A percentile compares a stretch with the other conserved stretches of the same genome.
Evolutionary conservation across 2,888 invertebrate species (phyloP).

Genomic region (Cerceris ruficornis): DNA sequence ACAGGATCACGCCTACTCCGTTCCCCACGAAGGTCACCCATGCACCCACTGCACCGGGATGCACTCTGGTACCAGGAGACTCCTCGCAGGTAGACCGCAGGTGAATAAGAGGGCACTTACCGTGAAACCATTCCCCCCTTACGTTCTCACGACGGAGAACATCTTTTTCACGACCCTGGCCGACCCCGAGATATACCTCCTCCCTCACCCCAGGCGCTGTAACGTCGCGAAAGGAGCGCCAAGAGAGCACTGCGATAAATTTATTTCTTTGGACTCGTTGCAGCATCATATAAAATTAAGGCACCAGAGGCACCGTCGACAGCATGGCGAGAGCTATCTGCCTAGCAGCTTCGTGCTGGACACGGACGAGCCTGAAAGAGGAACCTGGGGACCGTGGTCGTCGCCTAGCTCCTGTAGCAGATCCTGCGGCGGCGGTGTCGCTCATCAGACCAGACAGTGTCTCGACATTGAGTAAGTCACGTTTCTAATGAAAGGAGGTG

Average conservation of each 20-base stretch:
- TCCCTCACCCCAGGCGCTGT: constrained; percentile 3
- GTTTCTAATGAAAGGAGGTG: background rate
- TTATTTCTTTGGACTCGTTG: constrained; percentile 69
- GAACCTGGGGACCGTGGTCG: constrained; percentile 93
- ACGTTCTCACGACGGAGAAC: constrained; percentile 55
- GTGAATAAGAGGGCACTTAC: constrained; percentile 62
- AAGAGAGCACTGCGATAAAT: constrained; percentile 37
- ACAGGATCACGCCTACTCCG: constrained; percentile 46
- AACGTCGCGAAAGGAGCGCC: constrained; percentile 9
- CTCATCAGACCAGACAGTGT: constrained; percentile 92
- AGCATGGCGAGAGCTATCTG: constrained; percentile 89
- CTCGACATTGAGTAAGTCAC: constrained; percentile 84
- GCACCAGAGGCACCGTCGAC: constrained; percentile 88
- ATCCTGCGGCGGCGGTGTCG: constrained; percentile 96
- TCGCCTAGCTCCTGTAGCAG: constrained; percentile 92
- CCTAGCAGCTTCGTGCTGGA: constrained; percentile 89
- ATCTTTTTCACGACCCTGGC: constrained; percentile 36
- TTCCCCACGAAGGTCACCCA: constrained; percentile 38
- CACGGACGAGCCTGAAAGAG: constrained; percentile 86
- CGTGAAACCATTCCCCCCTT: constrained; percentile 36
- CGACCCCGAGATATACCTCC: constrained; percentile 38
- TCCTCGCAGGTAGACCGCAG: constrained; percentile 27
- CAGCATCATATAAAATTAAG: constrained; percentile 84
- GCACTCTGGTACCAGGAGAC: background rate
- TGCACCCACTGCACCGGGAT: constrained; percentile 17